Conservation (phyloP, 2,113 vertebrate genomes). For the Eublepharis macularius region DNA sequence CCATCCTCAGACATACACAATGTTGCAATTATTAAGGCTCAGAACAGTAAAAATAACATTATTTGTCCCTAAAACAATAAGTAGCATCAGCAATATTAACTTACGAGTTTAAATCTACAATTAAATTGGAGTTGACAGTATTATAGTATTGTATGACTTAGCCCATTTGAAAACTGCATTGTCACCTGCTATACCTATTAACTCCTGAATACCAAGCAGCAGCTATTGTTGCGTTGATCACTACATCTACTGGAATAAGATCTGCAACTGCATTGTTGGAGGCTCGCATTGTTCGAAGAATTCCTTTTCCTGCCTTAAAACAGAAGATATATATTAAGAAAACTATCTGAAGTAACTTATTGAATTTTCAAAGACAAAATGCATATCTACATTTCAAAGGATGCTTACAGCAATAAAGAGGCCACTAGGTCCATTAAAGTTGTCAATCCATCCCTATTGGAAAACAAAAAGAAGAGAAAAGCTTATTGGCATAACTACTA, state of each 20-base stretch:
- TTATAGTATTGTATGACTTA: background rate
- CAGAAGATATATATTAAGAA: conserved; percentile 57
- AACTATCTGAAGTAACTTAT: conserved; percentile 1
- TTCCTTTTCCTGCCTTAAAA: conserved; percentile 96
- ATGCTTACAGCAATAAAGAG: conserved; percentile 96
- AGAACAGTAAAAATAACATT: background rate
- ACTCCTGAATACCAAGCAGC: conserved; percentile 97
- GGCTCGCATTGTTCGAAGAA: conserved; percentile 96
- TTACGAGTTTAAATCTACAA: background rate
- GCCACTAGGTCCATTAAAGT: conserved; percentile 97
- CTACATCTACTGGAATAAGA: conserved; percentile 95
- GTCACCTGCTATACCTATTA: conserved; percentile 83
- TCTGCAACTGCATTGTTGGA: conserved; percentile 94
- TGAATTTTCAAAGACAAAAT: background rate
- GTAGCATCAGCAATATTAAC: background rate
- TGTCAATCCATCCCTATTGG: conserved; percentile 97
- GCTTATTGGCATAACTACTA: background rate
- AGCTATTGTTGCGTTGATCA: conserved; percentile 90
- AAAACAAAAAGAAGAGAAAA: conserved; percentile 23
- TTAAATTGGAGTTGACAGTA: background rate
- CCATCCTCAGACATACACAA: background rate
- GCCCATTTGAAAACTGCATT: conserved; percentile 22
- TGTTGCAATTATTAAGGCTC: background rate
- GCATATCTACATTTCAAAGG: conserved; percentile 31
- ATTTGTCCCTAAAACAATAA: background rate